Evolutionary conservation across 2,797 vertebrate genomes (phyloP).

Genomic region (Danio kyathit): DNA sequence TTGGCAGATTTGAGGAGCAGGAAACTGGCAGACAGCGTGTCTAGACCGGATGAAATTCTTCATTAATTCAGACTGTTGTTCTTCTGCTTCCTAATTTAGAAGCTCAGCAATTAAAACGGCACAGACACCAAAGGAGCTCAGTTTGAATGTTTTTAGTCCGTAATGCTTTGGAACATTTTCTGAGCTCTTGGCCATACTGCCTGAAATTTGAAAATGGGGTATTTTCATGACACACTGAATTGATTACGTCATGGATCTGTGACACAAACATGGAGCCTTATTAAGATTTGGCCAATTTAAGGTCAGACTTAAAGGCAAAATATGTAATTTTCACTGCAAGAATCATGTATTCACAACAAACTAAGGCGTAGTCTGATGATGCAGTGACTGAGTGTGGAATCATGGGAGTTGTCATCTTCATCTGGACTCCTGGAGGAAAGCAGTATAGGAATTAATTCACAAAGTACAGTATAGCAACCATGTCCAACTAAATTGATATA

Average conservation of each 20-base stretch:
- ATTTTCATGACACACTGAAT: neutral
- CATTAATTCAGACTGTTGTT: conserved; percentile 61
- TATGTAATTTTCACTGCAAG: too few species aligned
- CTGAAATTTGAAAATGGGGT: neutral
- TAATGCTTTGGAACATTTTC: conserved; percentile 16
- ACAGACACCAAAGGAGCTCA: conserved; percentile 21
- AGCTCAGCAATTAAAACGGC: conserved; percentile 10
- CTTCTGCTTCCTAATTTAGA: conserved; percentile 34
- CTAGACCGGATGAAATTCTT: conserved; percentile 69
- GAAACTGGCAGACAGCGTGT: conserved; percentile 62
- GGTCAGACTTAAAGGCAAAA: neutral
- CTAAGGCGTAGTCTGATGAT: too few species aligned
- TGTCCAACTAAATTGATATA: too few species aligned
- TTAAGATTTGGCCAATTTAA: neutral
- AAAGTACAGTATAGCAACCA: too few species aligned
- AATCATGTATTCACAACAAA: too few species aligned
- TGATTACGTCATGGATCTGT: neutral
- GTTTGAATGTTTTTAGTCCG: conserved; percentile 4
- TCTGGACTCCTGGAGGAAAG: too few species aligned
- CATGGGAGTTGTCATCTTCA: too few species aligned
- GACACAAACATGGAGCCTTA: neutral
- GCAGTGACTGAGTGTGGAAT: too few species aligned
- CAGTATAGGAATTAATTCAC: too few species aligned
- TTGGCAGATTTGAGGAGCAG: conserved; percentile 65
- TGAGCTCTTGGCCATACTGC: neutral